Evolutionary conservation across 2,888 invertebrate species (phyloP), one percentile per base, ranked within the genome.

Genomic region (Lycia hirtaria): DNA sequence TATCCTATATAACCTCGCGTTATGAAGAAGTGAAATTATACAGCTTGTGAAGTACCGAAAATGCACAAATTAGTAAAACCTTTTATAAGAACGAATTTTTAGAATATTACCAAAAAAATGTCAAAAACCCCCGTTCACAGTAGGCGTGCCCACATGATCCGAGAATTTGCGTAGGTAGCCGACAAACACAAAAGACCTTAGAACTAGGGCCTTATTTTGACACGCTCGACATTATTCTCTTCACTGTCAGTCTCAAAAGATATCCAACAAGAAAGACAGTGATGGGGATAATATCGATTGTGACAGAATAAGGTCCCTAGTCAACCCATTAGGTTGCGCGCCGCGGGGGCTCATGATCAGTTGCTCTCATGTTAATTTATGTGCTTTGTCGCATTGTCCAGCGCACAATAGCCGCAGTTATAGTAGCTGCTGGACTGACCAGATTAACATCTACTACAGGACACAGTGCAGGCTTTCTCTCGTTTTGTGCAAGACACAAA

Each of bases 301-400:
- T n/a, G n/a, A n/a, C n/a, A n/a, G n/a, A n/a, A n/a, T n/a, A n/a
- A n/a, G 68, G 76, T 64, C 78, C n/a, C n/a, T n/a, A 81, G 83
- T 83, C 88, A 92, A 91, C 92, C 91, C 92, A 92, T 92, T 92
- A 91, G 84, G 73, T 72, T 62, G 73, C 63, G 68, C 85, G 63
- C 91, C 64, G 74, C 91, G 83, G 91, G 88, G 77, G 85, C 80
- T 88, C 88, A 85, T 88, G 89, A 92, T 92, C 90, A 90, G 88
- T 85, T 83, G 87, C 89, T 85, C 89, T 85, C 81, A 83, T 83
- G 86, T 87, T 91, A 91, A 92, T 92, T 92, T 92, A 91, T 91
- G 91, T 91, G 81, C 85, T 90, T 90, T 91, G 91, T 88, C 73
- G 83, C 81, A 75, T 90, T 91, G 88, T 91, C 76, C 83, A 71